Conservation (phyloP, 2,888 invertebrate genomes). For the Hanleya hanleyi region DNA sequence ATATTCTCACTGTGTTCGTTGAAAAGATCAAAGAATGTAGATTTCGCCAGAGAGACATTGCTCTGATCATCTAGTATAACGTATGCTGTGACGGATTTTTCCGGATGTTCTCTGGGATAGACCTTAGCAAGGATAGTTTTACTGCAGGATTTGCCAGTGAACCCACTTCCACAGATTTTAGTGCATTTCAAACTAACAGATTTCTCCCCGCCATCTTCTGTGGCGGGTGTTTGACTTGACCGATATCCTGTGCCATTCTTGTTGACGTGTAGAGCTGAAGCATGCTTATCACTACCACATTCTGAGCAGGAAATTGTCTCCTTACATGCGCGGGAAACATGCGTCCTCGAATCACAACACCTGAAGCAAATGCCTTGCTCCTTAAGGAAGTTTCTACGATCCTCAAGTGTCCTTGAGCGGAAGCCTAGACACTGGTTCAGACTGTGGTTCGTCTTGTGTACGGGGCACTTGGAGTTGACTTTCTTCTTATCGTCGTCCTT, state of each 20-base stretch:
- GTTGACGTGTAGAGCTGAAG: slow-evolving; percentile 23
- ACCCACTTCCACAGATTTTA: slow-evolving; percentile 16
- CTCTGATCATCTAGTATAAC: slow-evolving; percentile 6
- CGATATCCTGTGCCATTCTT: too few relatives aligned
- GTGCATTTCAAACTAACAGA: slow-evolving; percentile 9
- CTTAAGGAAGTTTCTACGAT: slow-evolving; percentile 21
- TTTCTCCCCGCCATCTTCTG: neutral
- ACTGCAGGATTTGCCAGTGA: slow-evolving; percentile 22
- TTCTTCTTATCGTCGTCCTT: neutral
- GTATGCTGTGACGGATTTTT: neutral
- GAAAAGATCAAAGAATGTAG: neutral
- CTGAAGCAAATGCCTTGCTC: slow-evolving; percentile 21
- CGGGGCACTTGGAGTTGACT: slow-evolving; percentile 4
- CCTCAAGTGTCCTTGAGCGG: slow-evolving; percentile 13
- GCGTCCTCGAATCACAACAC: slow-evolving; percentile 20
- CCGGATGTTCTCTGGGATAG: slow-evolving; percentile 7
- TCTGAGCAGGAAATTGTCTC: slow-evolving; percentile 23
- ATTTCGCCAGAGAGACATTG: neutral
- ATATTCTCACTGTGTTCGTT: neutral
- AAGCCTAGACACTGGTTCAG: slow-evolving; percentile 25
- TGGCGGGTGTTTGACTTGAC: neutral
- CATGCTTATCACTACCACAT: slow-evolving; percentile 27
- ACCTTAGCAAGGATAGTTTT: slow-evolving; percentile 17
- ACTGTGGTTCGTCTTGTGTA: slow-evolving; percentile 20
- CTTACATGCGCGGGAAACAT: slow-evolving; percentile 18